A percentile compares a stretch with the other conserved stretches of the same genome.
phyloP scores from a whole-genome alignment of 2,113 vertebrate genomes.

The Mormoops blainvillei region DNA sequence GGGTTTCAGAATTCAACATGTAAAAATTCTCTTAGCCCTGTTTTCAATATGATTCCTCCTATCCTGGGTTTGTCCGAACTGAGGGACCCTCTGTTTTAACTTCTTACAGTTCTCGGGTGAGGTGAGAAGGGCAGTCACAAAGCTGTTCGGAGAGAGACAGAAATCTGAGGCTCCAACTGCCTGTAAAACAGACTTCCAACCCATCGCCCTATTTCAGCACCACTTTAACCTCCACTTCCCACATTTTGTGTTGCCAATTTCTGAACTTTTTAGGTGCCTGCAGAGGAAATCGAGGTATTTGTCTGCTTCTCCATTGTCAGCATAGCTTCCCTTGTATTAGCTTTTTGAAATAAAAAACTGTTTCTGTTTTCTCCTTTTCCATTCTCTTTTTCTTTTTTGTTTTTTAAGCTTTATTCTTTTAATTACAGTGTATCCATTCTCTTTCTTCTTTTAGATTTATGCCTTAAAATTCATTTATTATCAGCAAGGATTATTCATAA shows the following conservation, averaged over 20 bases:
- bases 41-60: neutral
- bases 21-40: neutral
- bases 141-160: neutral
- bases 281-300: neutral
- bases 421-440: neutral
- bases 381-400: neutral
- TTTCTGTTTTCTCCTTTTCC: constrained; percentile 13
- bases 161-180: neutral
- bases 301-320: constrained; percentile 1
- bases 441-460: constrained; percentile 19
- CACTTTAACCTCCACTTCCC: neutral
- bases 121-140: neutral
- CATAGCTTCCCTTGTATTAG: neutral
- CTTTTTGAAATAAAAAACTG: constrained; percentile 47
- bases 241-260: neutral
- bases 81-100: neutral
- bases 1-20: neutral
- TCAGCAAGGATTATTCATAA: neutral
- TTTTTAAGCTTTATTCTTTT: neutral
- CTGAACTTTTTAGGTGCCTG: neutral
- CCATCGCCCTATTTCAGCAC: neutral
- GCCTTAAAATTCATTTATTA: neutral
- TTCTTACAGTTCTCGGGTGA: neutral
- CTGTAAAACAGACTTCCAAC: neutral
- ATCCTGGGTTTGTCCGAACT: neutral